phyloP scores from a whole-genome alignment of 2,888 invertebrate genomes.

The Stomorhina lunata region DNA sequence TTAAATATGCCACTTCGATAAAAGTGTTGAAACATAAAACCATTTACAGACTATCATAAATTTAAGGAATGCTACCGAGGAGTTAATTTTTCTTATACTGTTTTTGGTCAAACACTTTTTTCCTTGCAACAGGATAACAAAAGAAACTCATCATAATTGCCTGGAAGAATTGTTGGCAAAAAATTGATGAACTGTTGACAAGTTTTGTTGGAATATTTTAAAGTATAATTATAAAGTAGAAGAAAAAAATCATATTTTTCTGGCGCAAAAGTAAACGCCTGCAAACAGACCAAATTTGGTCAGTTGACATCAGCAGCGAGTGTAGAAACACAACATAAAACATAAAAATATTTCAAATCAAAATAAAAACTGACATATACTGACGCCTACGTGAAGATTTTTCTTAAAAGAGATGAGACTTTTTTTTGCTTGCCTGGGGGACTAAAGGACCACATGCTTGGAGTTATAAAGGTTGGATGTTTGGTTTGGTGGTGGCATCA shows the following conservation, averaged over 20 bases:
- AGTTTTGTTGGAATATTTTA: constrained; percentile 41
- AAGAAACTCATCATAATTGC: constrained; percentile 43
- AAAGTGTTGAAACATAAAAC: constrained; percentile 49
- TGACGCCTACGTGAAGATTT: constrained; percentile 72
- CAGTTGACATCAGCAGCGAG: constrained; percentile 35
- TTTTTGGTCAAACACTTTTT: background rate
- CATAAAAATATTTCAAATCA: constrained; percentile 56
- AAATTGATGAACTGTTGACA: constrained; percentile 72
- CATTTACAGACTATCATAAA: constrained; percentile 49
- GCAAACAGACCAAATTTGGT: constrained; percentile 66
- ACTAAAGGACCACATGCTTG: constrained; percentile 54
- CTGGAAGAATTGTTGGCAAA: too few species aligned
- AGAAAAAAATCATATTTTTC: constrained; percentile 68
- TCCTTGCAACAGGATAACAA: constrained; percentile 37
- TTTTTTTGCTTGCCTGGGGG: constrained; percentile 34
- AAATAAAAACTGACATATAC: constrained; percentile 59
- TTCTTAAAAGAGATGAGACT: constrained; percentile 57
- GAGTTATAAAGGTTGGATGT: too few species aligned
- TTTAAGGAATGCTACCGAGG: constrained; percentile 55
- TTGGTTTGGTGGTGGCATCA: constrained; percentile 66
- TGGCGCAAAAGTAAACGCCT: constrained; percentile 67
- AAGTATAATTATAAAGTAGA: constrained; percentile 76
- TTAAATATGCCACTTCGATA: constrained; percentile 76
- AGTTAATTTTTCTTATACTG: background rate
- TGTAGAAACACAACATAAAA: constrained; percentile 48